phyloP scores from a whole-genome alignment of 2,797 vertebrate genomes.

The Hippocampus kuda region DNA sequence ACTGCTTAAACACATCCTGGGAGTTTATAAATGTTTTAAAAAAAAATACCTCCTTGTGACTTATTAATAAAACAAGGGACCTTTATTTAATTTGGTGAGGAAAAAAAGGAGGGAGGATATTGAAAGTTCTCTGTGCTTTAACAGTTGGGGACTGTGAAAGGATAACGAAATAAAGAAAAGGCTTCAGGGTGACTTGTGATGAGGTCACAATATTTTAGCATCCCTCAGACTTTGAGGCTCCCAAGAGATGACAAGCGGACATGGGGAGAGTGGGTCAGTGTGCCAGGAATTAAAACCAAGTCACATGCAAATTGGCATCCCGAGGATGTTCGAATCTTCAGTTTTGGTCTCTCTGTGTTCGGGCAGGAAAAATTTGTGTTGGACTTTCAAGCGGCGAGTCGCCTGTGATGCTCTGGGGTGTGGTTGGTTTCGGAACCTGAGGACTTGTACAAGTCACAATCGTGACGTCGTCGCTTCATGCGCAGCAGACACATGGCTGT shows the following conservation, averaged over 20 bases:
- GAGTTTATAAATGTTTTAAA: neutral
- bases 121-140: neutral
- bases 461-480: no score
- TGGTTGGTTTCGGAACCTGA: no score
- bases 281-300: slow-evolving; percentile 34
- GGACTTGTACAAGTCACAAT: no score
- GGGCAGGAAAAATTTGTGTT: slow-evolving; percentile 57
- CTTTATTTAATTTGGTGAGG: neutral
- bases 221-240: neutral
- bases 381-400: slow-evolving; percentile 33
- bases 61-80: neutral
- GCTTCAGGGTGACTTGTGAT: neutral
- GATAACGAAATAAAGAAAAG: neutral
- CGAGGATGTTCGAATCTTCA: slow-evolving; percentile 31
- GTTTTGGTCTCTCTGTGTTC: slow-evolving; percentile 47
- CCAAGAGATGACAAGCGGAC: neutral
- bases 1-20: neutral
- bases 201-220: neutral
- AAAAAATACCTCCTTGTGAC: neutral
- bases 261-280: slow-evolving; percentile 3
- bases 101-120: neutral
- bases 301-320: slow-evolving; percentile 18
- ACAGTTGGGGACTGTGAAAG: neutral
- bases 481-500: no score
- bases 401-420: neutral